Evolutionary conservation across 2,797 vertebrate species (phyloP).

Genomic region (Echiichthys vipera): DNA sequence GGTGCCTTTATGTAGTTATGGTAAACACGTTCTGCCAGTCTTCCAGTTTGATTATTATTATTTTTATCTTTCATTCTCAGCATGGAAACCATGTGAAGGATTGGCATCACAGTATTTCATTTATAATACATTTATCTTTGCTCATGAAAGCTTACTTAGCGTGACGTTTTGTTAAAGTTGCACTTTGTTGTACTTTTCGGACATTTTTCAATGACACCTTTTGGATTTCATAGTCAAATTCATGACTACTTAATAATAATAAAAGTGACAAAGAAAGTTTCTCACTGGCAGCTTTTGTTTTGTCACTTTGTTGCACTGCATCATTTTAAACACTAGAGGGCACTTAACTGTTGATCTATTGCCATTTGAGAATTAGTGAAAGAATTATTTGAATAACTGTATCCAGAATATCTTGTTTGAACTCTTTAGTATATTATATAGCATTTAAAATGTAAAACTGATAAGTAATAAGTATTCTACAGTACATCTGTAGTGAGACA

Average conservation of each 20-base stretch:
- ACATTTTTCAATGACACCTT: slow-evolving; percentile 1
- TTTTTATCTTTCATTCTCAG: not conserved
- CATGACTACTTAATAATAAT: slow-evolving; percentile 18
- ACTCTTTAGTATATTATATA: not conserved
- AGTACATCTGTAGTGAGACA: not conserved
- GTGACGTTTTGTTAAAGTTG: slow-evolving; percentile 4
- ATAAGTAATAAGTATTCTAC: not conserved
- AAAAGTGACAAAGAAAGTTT: slow-evolving; percentile 13
- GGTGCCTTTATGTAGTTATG: not conserved
- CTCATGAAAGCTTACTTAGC: slow-evolving; percentile 2
- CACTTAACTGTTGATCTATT: not conserved
- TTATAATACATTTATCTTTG: not conserved
- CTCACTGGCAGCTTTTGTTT: not conserved
- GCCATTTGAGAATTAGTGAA: not conserved
- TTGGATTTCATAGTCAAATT: slow-evolving; percentile 7
- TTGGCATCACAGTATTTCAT: not conserved
- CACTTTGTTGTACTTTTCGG: not conserved
- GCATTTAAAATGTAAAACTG: not conserved
- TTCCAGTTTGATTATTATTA: not conserved
- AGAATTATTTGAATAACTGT: not conserved
- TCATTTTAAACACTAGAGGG: slow-evolving; percentile 61
- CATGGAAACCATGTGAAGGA: not conserved
- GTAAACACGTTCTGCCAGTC: not conserved
- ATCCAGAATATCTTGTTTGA: not conserved
- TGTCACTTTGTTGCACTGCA: slow-evolving; percentile 25